Base-by-base conservation (phyloP, 2,888 invertebrate genomes). In the Allolobophora icterica region DNA sequence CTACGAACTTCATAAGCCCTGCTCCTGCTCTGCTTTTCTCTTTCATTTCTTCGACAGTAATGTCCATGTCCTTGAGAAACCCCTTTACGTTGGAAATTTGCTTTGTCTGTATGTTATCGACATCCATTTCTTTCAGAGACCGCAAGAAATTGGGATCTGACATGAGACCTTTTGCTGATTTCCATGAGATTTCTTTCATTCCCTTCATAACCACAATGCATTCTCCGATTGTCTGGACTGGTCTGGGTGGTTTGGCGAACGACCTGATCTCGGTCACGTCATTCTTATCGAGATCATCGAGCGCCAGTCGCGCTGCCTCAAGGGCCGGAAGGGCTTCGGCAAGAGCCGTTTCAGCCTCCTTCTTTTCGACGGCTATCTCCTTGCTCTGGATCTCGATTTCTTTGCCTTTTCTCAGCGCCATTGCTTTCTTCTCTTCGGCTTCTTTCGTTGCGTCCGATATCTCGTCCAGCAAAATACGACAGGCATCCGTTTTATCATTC, bases 161-260 rank as follows among this genome's bases (percentile, higher is more conserved):
- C 98, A 98, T 98, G 97, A 98, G 97, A 4, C 96, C 97, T 95
- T 97, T 98, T 0, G 98, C 98, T 1, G 97, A 96, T 95, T 98
- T 98, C 98, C 98, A 98, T 87, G 97, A 97, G 6, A 98, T 97
- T 93, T 98, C 98, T 93, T 97, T 97, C 89, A 97, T 96, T 58
- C 97, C 98, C 92, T 97, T 96, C 91, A 98, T 96, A 91, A 98
- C 98, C 0, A 97, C 97, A 35, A 98, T 97, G 94, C 98, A 98
- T 95, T 98, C 98, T 94, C 98, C 98, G 0, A 98, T 97, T 0
- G 97, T 95, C 96, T 98, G 98, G 42, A 98, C 98, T n/a, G 98
- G 97, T 93, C 98, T 97, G 0, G 98, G 98, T 0, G 98, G 98
- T 0, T 98, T 98, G 19, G 98, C 97, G 94, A 98, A 98, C 0